phyloP scores from a whole-genome alignment of 1,140 invertebrate genomes.

The Fragariocoptes setiger region DNA sequence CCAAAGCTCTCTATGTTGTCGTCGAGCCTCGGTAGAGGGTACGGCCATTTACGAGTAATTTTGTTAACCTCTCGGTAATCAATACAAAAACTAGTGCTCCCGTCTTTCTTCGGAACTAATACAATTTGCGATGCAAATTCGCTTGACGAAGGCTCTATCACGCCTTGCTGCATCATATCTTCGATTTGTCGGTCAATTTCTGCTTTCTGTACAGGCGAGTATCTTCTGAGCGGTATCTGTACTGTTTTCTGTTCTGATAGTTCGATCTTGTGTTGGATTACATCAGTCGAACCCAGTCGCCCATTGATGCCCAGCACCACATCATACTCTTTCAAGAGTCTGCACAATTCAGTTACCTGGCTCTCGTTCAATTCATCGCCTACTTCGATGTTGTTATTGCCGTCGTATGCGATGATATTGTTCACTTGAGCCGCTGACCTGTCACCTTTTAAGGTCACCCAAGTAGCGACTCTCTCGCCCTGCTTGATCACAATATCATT shows the following conservation, averaged over 20 bases:
- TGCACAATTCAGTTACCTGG: neutral
- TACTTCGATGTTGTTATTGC: neutral
- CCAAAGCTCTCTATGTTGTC: constrained; percentile 15
- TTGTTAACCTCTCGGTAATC: constrained; percentile 13
- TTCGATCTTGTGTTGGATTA: neutral
- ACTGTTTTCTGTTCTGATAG: neutral
- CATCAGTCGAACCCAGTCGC: neutral
- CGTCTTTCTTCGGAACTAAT: constrained; percentile 11
- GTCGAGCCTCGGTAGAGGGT: constrained; percentile 11
- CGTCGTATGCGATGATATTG: neutral
- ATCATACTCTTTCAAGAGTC: neutral
- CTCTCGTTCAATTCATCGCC: neutral
- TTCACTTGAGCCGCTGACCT: neutral
- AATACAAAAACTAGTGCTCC: constrained; percentile 10
- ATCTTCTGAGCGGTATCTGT: neutral
- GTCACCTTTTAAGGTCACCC: too few relatives aligned
- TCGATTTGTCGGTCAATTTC: neutral
- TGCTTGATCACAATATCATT: too few relatives aligned
- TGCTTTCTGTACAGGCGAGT: neutral
- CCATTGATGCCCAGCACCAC: neutral
- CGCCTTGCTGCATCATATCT: neutral
- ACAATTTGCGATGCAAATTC: neutral
- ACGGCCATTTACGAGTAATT: constrained; percentile 12
- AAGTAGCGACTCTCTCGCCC: too few relatives aligned
- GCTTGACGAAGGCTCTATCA: neutral